Conservation (phyloP, 2,888 invertebrate species). For the Hypena proboscidalis region DNA sequence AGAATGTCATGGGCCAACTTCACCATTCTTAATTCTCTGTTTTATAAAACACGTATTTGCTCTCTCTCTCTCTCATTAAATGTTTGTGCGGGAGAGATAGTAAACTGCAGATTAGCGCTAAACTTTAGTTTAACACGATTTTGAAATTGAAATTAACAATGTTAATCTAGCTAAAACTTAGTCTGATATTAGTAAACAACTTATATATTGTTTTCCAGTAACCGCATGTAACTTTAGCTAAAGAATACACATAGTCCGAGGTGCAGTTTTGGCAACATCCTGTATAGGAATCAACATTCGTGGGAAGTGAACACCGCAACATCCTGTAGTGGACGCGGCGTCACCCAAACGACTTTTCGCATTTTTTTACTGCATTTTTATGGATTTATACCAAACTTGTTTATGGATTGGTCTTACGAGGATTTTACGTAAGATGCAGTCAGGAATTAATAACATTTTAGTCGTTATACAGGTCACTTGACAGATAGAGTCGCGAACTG, state of each 20-base stretch:
- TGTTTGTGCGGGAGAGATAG: no score
- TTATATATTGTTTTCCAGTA: slow-evolving; percentile 63
- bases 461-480: no score
- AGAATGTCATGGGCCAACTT: no score
- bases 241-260: slow-evolving; percentile 54
- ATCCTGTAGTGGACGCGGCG: slow-evolving; percentile 59
- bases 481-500: no score
- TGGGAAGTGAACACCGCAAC: slow-evolving; percentile 82
- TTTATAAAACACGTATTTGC: no score
- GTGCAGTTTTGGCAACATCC: slow-evolving; percentile 81
- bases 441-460: neutral
- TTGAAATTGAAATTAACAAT: no score
- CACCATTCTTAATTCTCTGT: no score
- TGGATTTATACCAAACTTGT: slow-evolving; percentile 27
- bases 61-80: no score
- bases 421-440: neutral
- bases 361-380: slow-evolving; percentile 37
- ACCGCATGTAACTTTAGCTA: slow-evolving; percentile 56
- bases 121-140: no score
- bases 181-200: slow-evolving; percentile 48
- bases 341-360: slow-evolving; percentile 27
- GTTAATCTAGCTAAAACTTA: slow-evolving; percentile 38
- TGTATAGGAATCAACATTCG: slow-evolving; percentile 66
- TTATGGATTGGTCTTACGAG: neutral
- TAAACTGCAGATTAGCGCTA: no score